phyloP scores from a whole-genome alignment of 2,888 invertebrate genomes.

The Rotaria macrura region DNA sequence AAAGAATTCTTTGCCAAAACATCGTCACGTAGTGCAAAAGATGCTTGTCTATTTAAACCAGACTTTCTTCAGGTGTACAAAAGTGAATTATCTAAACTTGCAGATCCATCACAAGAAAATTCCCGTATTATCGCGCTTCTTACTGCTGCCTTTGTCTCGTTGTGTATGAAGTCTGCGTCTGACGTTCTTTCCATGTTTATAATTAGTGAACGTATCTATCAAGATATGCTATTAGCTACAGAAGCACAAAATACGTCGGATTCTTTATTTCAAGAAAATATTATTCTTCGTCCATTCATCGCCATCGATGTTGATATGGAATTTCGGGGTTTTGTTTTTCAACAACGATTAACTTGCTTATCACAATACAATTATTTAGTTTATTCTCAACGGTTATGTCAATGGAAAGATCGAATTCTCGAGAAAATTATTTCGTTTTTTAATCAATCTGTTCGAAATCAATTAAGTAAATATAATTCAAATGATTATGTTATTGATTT shows the following conservation, averaged over 20 bases:
- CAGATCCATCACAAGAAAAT: constrained; percentile 37
- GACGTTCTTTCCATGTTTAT: constrained; percentile 40
- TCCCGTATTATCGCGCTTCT: constrained; percentile 39
- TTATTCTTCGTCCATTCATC: constrained; percentile 40
- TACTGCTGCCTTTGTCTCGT: constrained; percentile 38
- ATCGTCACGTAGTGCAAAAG: constrained; percentile 41
- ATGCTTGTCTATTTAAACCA: constrained; percentile 39
- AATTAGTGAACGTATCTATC: constrained; percentile 41
- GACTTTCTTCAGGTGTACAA: constrained; percentile 38
- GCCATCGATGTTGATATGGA: constrained; percentile 42
- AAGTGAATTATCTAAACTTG: constrained; percentile 35
- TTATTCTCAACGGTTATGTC: constrained; percentile 37
- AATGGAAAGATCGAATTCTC: constrained; percentile 36
- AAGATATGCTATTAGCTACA: constrained; percentile 40
- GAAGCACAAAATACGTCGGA: constrained; percentile 35
- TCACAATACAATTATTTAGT: constrained; percentile 42
- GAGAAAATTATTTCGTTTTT: constrained; percentile 37
- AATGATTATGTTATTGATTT: constrained; percentile 40
- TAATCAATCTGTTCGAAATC: constrained; percentile 36
- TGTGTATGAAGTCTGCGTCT: constrained; percentile 37
- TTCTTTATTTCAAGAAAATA: constrained; percentile 38
- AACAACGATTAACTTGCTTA: constrained; percentile 37
- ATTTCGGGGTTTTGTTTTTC: constrained; percentile 41
- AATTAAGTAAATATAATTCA: constrained; percentile 37
- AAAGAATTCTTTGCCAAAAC: constrained; percentile 40